A percentile compares a stretch with the other conserved stretches of the same genome.
phyloP scores from a whole-genome alignment of 2,113 vertebrate genomes.

The Copsychus sechellarum region DNA sequence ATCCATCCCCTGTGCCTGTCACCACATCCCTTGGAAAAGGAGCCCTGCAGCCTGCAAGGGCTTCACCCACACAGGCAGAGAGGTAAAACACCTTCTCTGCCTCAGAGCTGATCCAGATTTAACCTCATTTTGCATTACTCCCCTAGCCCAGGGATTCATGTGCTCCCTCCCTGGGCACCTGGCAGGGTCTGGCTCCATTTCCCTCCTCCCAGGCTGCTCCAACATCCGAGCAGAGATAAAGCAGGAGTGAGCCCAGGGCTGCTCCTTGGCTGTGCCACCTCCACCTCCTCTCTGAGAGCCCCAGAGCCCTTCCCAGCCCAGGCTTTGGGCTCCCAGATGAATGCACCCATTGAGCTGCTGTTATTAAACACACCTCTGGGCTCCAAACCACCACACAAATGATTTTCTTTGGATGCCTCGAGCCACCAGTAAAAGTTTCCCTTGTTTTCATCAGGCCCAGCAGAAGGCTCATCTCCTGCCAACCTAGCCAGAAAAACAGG shows the following conservation, averaged over 20 bases:
- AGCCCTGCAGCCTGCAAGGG: not conserved
- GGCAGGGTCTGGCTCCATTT: not conserved
- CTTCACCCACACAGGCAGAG: not conserved
- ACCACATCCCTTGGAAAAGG: not conserved
- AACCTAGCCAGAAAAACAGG: conserved; percentile 27
- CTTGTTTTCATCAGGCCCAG: conserved; percentile 27
- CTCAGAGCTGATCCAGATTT: not conserved
- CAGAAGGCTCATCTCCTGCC: not conserved
- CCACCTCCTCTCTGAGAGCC: fast-evolving
- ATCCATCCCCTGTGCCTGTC: not conserved
- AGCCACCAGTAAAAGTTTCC: conserved; percentile 25
- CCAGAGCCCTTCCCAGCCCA: not conserved
- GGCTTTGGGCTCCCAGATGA: not conserved
- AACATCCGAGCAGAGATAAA: fast-evolving
- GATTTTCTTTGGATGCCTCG: not conserved
- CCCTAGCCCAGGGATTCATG: fast-evolving
- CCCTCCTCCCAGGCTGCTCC: not conserved
- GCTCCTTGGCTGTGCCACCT: not conserved
- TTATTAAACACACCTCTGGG: not conserved
- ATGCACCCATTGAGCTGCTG: not conserved
- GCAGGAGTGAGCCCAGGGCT: not conserved
- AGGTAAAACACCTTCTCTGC: not conserved
- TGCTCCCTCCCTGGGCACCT: not conserved
- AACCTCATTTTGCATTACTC: fast-evolving
- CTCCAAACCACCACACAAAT: not conserved